Conservation (phyloP, 2,113 vertebrate genomes). For the Echinops telfairi region DNA sequence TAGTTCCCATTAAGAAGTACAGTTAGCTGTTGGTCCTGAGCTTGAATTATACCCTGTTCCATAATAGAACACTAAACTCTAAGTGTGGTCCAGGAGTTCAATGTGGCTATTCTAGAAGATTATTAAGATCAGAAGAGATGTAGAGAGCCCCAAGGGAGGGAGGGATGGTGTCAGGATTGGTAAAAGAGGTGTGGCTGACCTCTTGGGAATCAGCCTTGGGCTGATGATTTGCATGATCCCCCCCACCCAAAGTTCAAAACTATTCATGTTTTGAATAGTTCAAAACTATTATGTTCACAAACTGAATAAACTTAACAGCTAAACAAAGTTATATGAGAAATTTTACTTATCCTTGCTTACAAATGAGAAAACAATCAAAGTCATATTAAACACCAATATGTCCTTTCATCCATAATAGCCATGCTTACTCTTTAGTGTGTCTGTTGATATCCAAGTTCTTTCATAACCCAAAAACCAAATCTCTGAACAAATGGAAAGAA, state of each 20-base stretch:
- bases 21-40: neutral
- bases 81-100: neutral
- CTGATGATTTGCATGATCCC: neutral
- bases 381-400: neutral
- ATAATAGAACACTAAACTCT: neutral
- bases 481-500: slow-evolving; percentile 17
- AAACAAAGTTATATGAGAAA: neutral
- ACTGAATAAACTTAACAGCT: neutral
- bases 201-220: neutral
- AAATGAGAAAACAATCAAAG: neutral
- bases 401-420: neutral
- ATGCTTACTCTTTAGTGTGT: neutral
- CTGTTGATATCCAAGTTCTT: neutral
- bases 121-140: neutral
- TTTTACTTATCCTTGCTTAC: neutral
- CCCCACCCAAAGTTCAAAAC: neutral
- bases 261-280: neutral
- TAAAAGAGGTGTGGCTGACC: neutral
- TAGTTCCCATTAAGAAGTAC: neutral
- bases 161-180: neutral
- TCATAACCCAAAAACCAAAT: neutral
- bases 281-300: neutral
- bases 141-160: neutral
- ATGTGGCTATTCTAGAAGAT: neutral
- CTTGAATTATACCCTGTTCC: neutral